Conservation (phyloP, 2,113 vertebrate genomes). For the Antigone vipio region DNA sequence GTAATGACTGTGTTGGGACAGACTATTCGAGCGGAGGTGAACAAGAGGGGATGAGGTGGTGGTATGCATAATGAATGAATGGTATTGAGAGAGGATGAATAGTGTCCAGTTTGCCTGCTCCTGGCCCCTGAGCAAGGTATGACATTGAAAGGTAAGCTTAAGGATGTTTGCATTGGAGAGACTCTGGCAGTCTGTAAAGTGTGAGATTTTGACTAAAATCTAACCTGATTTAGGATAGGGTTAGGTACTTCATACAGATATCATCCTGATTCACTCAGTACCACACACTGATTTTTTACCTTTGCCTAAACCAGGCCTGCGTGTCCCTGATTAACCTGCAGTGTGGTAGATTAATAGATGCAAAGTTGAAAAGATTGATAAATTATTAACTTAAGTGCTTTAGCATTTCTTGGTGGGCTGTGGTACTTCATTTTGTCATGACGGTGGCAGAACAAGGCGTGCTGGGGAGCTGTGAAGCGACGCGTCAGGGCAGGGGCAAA, state of each 20-base stretch:
- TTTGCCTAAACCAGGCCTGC: background rate
- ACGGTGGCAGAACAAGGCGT: background rate
- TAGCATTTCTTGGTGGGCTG: background rate
- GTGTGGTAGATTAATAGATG: background rate
- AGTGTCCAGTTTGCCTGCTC: background rate
- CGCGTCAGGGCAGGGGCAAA: fast-evolving
- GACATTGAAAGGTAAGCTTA: background rate
- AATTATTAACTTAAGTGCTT: constrained; percentile 36
- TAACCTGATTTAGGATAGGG: background rate
- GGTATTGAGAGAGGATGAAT: background rate
- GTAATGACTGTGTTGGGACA: background rate
- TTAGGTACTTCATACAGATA: background rate
- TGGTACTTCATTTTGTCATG: background rate
- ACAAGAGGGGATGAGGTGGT: background rate
- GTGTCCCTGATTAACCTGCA: background rate
- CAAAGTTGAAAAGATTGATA: constrained; percentile 6
- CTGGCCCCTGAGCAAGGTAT: background rate
- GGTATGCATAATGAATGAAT: background rate
- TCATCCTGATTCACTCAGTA: background rate
- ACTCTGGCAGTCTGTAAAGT: background rate
- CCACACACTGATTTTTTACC: no score
- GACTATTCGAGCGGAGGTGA: background rate
- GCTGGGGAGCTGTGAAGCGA: background rate
- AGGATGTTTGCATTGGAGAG: background rate
- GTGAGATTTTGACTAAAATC: background rate